Conservation (phyloP, 2,797 vertebrate genomes). For the Manis javanica region DNA sequence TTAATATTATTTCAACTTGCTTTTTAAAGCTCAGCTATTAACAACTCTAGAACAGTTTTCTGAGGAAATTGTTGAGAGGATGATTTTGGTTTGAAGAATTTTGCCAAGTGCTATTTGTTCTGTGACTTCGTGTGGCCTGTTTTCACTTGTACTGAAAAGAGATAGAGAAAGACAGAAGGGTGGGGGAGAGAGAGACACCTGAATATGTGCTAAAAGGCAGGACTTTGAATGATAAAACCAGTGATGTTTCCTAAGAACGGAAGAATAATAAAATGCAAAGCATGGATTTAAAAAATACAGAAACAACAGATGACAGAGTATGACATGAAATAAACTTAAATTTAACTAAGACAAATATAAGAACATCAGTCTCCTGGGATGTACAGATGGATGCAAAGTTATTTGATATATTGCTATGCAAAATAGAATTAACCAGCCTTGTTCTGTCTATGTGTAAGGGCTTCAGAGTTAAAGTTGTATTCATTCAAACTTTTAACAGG, state of each 20-base stretch:
- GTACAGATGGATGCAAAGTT: neutral
- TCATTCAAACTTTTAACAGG: constrained; percentile 18
- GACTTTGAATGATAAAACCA: neutral
- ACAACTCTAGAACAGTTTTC: neutral
- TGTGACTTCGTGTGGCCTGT: neutral
- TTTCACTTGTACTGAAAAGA: neutral
- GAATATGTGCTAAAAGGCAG: neutral
- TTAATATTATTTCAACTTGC: neutral
- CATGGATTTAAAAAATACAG: neutral
- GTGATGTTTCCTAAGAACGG: neutral
- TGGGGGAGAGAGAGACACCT: neutral
- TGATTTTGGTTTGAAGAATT: constrained; percentile 49
- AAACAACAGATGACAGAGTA: constrained; percentile 5
- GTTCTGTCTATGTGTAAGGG: neutral
- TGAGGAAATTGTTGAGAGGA: constrained; percentile 50
- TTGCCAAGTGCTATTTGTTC: constrained; percentile 38
- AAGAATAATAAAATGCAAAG: constrained; percentile 30
- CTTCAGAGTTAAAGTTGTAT: constrained; percentile 35
- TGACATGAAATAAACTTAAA: constrained; percentile 44
- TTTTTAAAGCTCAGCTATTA: neutral
- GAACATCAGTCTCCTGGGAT: neutral
- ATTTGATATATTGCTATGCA: neutral
- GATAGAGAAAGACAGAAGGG: neutral
- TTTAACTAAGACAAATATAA: constrained; percentile 19
- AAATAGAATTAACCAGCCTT: neutral